Conservation (phyloP, 2,888 invertebrate species). For the Tipula lateralis region DNA sequence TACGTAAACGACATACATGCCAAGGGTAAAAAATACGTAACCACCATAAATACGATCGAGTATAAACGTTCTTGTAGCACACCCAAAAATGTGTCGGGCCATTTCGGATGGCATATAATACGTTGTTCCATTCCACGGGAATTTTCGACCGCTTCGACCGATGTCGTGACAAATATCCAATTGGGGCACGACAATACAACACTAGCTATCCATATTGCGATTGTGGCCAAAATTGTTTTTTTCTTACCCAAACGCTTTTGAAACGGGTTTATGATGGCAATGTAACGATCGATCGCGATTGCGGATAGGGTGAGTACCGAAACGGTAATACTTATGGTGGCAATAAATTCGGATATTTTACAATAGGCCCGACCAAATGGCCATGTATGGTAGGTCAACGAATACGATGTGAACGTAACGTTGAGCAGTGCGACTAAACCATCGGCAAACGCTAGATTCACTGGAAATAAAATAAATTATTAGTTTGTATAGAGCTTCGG, state of each 20-base stretch:
- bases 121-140: background rate
- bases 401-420: background rate
- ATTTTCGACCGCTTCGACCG: background rate
- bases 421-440: background rate
- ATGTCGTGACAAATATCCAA: background rate
- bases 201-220: background rate
- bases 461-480: background rate
- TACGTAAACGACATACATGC: background rate
- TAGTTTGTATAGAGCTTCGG: background rate
- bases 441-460: background rate
- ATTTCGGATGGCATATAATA: background rate
- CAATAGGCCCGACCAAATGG: background rate
- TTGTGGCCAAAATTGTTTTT: background rate
- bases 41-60: background rate
- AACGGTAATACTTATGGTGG: background rate
- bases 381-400: background rate
- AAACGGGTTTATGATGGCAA: background rate
- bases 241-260: background rate
- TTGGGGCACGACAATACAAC: background rate
- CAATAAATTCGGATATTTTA: background rate
- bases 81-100: background rate
- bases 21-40: background rate
- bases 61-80: background rate
- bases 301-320: background rate
- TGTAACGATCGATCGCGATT: background rate